Evolutionary conservation across 2,113 vertebrate species (phyloP).

Genomic region (Scartelaos histophorus): DNA sequence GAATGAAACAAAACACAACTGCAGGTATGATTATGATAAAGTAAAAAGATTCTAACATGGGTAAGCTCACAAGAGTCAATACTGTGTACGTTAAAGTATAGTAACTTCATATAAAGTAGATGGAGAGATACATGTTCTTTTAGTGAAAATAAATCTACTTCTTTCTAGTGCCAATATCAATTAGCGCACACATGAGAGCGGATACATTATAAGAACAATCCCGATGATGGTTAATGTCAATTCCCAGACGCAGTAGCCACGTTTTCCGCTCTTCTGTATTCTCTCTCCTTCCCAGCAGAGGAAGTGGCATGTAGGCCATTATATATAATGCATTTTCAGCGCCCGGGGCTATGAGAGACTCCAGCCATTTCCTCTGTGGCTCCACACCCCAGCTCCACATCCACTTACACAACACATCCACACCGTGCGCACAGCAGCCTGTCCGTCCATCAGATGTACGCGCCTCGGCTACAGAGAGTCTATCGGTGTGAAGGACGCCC

Average conservation of each 20-base stretch:
- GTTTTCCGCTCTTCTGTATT: slow-evolving; percentile 7
- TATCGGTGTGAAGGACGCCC: slow-evolving; percentile 23
- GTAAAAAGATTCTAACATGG: too few relatives aligned
- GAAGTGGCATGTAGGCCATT: slow-evolving; percentile 45
- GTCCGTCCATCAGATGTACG: slow-evolving; percentile 24
- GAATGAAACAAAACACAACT: too few relatives aligned
- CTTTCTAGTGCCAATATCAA: background rate
- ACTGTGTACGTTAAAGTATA: too few relatives aligned
- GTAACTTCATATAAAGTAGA: too few relatives aligned
- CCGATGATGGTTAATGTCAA: background rate
- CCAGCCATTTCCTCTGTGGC: slow-evolving; percentile 12
- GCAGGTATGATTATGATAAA: too few relatives aligned
- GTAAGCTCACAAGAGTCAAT: too few relatives aligned
- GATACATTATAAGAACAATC: slow-evolving; percentile 21
- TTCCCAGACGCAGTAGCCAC: slow-evolving; percentile 3
- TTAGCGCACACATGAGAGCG: background rate
- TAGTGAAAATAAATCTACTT: background rate
- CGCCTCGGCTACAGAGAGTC: slow-evolving; percentile 13
- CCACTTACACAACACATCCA: background rate
- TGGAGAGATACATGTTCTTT: too few relatives aligned
- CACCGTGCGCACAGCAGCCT: slow-evolving; percentile 8
- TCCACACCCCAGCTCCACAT: slow-evolving; percentile 19
- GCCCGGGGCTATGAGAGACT: slow-evolving; percentile 30
- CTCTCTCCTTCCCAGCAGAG: background rate
- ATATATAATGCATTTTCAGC: slow-evolving; percentile 41